Evolutionary conservation across 2,797 vertebrate species (phyloP).

Genomic region (Megalops cyprinoides): DNA sequence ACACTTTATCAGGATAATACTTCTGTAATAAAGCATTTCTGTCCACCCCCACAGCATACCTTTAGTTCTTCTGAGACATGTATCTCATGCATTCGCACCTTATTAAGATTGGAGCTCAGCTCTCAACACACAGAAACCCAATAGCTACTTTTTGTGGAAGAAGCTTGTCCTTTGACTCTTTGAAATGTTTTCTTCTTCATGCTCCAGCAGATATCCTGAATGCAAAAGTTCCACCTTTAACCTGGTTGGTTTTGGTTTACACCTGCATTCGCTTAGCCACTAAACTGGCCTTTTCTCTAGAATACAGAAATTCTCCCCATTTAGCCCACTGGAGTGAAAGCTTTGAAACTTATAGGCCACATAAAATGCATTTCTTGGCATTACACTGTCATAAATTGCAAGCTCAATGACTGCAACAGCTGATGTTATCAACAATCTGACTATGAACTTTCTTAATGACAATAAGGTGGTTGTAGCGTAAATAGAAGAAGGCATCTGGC

Average conservation of each 20-base stretch:
- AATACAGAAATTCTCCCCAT: neutral
- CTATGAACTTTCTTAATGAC: neutral
- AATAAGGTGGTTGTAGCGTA: neutral
- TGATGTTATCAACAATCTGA: neutral
- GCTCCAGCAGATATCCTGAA: constrained; percentile 25
- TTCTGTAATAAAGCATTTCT: neutral
- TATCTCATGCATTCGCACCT: neutral
- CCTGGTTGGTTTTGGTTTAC: constrained; percentile 28
- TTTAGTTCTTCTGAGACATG: neutral
- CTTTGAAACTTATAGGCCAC: neutral
- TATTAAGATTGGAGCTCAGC: constrained; percentile 6
- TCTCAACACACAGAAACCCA: constrained; percentile 7
- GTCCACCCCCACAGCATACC: constrained; percentile 23
- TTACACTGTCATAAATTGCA: no score
- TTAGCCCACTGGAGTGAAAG: neutral
- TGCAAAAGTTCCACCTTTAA: constrained; percentile 22
- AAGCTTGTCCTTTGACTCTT: constrained; percentile 19
- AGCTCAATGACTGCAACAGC: neutral
- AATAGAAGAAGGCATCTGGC: neutral
- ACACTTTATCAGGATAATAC: constrained; percentile 14
- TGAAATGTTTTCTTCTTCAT: constrained; percentile 5
- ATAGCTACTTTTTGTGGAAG: constrained; percentile 17
- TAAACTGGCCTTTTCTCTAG: neutral
- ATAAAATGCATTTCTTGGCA: neutral
- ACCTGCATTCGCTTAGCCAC: constrained; percentile 4